These are phyloP conservation scores for Pipistrellus pipistrellus DNA, from an alignment of 2,797 vertebrate genomes.

Conservation along the genomic window DNA sequence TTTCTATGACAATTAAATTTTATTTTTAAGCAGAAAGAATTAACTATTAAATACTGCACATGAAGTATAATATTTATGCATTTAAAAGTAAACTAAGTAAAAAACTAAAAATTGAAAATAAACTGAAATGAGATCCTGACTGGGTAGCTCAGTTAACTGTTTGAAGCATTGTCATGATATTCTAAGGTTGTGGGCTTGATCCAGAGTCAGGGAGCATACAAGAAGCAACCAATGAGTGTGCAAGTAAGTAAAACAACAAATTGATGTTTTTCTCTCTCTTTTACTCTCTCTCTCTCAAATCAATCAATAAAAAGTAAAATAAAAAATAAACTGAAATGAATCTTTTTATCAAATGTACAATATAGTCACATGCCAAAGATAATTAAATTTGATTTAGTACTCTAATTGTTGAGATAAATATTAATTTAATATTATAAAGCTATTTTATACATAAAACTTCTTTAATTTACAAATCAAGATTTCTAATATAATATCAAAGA, in stretches of 20 bases:
- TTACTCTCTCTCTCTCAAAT: background rate
- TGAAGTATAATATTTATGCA: background rate
- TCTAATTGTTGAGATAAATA: background rate
- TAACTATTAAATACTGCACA: background rate
- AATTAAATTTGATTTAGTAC: background rate
- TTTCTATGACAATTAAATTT: background rate
- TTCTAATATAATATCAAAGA: constrained; percentile 1
- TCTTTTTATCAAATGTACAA: background rate
- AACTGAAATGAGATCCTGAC: background rate
- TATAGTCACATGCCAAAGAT: background rate
- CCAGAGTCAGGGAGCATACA: background rate
- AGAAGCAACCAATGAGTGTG: background rate
- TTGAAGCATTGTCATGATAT: background rate
- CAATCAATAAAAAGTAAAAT: background rate
- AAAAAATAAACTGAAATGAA: background rate
- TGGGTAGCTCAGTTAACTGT: background rate
- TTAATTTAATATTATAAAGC: background rate
- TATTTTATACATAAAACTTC: background rate
- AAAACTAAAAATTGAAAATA: background rate
- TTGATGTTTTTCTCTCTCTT: background rate
- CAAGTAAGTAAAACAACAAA: background rate
- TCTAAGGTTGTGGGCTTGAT: background rate
- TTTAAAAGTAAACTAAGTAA: background rate
- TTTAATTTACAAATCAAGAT: background rate
- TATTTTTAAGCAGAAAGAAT: background rate